These are phyloP conservation scores for Holotrichia oblita DNA, from an alignment of 1,140 invertebrate species.

Conservation along the genomic window DNA sequence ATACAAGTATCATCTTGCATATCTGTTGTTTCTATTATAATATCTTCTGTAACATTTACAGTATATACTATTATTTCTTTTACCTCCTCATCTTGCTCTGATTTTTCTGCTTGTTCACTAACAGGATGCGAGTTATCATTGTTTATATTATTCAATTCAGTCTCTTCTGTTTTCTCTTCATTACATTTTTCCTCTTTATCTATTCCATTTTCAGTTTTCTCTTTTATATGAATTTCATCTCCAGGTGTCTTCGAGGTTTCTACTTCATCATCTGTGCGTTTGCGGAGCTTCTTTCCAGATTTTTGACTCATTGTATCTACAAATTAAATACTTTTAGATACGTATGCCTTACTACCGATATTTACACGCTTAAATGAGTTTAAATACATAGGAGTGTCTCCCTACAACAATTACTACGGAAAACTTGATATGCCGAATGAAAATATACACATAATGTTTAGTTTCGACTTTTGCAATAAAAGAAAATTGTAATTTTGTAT, in stretches of 20 bases:
- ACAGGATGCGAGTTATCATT: background rate
- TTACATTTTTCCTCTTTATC: background rate
- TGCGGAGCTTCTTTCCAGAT: constrained; percentile 17
- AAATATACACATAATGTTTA: background rate
- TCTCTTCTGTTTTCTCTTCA: background rate
- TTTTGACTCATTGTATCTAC: constrained; percentile 24
- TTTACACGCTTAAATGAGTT: constrained; percentile 18
- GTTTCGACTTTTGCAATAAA: background rate
- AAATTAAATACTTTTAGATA: background rate
- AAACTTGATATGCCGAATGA: background rate
- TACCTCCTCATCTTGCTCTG: background rate
- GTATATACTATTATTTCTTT: background rate
- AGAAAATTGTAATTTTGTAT: background rate
- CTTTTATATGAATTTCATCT: background rate
- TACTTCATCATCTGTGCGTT: constrained; percentile 19
- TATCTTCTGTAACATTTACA: background rate
- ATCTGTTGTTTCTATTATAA: background rate
- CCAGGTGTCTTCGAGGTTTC: background rate
- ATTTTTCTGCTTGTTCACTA: background rate
- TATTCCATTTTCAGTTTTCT: background rate
- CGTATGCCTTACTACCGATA: background rate
- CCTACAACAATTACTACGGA: background rate
- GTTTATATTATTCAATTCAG: background rate
- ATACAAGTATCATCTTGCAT: background rate
- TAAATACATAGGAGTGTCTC: background rate